Evolutionary conservation across 2,888 invertebrate genomes (phyloP), one percentile per base, ranked within the genome.

Genomic region (Spodoptera exigua): DNA sequence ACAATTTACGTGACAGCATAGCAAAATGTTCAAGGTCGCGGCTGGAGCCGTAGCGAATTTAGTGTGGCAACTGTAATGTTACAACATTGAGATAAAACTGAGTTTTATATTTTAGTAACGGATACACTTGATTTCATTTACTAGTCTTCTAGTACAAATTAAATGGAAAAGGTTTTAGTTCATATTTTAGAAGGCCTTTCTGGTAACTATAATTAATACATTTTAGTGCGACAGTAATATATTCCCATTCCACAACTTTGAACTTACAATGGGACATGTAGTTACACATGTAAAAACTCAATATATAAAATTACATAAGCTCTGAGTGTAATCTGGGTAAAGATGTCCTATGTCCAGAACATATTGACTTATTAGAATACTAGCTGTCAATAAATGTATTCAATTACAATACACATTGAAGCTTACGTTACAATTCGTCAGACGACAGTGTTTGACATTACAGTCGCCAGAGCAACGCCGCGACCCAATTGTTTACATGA

Each of bases 21-120:
- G 32, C 55, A 13, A 51, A 60, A 60, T 57, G 47, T 64, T 61
- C 63, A 67, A 65, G 61, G 67, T 62, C 70, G 65, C 62, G 62
- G 59, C 39, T 39, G 40, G 27, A 10, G 36, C 37, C 34, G 37
- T 41, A 16, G 48, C 7, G 16, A 64, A 65, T 40, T 51, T 12
- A 17, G 46, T 58, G 66, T 57, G 60, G 68, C 60, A 71, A 60
- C 47, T 45, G 48, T 27, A 17, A 45, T 39, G 16, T 66, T 52
- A 55, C 54, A 13, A 43, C 47, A 54, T 58, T 43, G 7, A 36
- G 51, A 41, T 52, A 1, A n/a, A 61, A 41, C 13, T 48, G 46
- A 36, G 11, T n/a, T 18, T 36, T 32, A 39, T 53, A 13, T 18
- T 16, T 68, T n/a, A 7, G 17, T 49, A 16, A 34, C 46, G 13